A percentile compares a stretch with the other conserved stretches of the same genome.
Conservation (phyloP, 2,797 vertebrate species). For the Picus viridis region DNA sequence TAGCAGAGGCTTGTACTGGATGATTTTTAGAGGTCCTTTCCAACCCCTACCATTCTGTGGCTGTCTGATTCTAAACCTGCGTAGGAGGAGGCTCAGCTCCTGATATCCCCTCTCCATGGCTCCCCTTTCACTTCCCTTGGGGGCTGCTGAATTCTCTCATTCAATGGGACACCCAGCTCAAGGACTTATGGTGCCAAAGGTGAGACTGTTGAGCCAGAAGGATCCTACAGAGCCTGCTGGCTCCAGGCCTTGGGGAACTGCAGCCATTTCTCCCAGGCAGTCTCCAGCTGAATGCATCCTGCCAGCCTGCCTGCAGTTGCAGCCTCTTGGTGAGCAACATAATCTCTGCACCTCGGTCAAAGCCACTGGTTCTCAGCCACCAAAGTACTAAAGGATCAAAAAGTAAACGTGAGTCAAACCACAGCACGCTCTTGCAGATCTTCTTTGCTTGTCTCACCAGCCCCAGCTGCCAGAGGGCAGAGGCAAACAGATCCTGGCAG, state of each 20-base stretch:
- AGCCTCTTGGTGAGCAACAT: not conserved
- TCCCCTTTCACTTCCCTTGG: not conserved
- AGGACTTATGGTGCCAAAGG: not conserved
- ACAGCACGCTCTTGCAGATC: not conserved
- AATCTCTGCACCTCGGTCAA: not conserved
- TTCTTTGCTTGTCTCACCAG: not conserved
- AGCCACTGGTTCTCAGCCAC: not conserved
- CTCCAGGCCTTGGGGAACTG: not conserved
- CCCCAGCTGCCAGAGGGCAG: not conserved
- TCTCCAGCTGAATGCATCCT: too few species aligned
- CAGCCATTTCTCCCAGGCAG: not conserved
- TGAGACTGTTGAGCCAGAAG: not conserved
- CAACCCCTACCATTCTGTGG: too few species aligned
- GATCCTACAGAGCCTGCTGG: not conserved
- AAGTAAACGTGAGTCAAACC: not conserved
- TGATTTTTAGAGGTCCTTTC: too few species aligned
- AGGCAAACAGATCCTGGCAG: not conserved
- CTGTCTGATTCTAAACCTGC: not conserved
- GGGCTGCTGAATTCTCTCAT: not conserved
- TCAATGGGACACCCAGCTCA: not conserved
- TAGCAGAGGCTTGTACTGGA: too few species aligned
- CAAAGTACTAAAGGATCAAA: not conserved
- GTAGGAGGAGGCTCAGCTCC: not conserved
- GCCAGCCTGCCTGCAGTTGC: too few species aligned
- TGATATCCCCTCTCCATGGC: accelerated